These are phyloP conservation scores for Sicus ferrugineus DNA, from an alignment of 2,888 invertebrate genomes.

Conservation along the genomic window DNA sequence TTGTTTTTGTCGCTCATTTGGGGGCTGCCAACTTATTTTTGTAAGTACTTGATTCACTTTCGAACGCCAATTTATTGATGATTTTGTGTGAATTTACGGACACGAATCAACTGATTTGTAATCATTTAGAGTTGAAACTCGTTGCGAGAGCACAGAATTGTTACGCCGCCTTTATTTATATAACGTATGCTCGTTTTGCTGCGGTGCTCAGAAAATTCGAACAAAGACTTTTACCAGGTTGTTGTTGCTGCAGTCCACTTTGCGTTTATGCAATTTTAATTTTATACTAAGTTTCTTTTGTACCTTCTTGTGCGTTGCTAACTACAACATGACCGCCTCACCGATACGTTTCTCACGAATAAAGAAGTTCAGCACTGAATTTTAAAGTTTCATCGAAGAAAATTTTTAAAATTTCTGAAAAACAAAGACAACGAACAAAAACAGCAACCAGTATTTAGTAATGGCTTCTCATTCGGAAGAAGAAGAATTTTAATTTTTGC, in stretches of 20 bases:
- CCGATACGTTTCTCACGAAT: constrained; percentile 14
- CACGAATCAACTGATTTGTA: not conserved
- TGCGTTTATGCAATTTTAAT: not conserved
- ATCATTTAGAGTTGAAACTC: not conserved
- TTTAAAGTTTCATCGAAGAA: not conserved
- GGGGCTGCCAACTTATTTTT: constrained; percentile 18
- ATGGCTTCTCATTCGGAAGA: not conserved
- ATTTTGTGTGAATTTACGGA: constrained; percentile 22
- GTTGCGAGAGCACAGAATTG: not conserved
- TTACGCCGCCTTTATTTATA: not conserved
- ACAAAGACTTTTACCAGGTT: not conserved
- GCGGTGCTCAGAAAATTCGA: not conserved
- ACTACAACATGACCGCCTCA: constrained; percentile 10
- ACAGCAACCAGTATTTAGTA: not conserved
- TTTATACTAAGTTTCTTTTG: not conserved
- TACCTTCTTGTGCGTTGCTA: not conserved
- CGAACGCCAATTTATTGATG: constrained; percentile 16
- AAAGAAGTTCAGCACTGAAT: not conserved
- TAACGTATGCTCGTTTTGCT: not conserved
- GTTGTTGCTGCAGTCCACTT: not conserved
- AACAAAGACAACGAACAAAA: not conserved
- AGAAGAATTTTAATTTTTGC: constrained; percentile 3
- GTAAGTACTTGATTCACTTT: constrained; percentile 31
- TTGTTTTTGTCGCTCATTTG: constrained; percentile 25
- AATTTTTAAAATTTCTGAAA: not conserved